A percentile compares a stretch with the other conserved stretches of the same genome.
These are phyloP conservation scores for Dermatophagoides farinae DNA, from an alignment of 1,140 invertebrate genomes.

Conservation along the genomic window DNA sequence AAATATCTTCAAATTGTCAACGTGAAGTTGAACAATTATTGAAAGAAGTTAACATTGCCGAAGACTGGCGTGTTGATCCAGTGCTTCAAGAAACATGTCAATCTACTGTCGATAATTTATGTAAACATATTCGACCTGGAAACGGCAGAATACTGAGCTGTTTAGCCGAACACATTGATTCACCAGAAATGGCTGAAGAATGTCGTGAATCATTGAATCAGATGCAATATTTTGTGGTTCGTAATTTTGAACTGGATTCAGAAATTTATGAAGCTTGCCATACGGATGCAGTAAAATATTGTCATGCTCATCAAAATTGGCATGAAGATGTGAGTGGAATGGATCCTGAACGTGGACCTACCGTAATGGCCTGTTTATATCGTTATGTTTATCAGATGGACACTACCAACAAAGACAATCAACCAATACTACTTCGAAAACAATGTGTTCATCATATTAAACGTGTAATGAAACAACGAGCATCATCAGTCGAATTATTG, in stretches of 20 bases:
- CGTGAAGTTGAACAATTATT: conserved; percentile 43
- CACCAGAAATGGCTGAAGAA: conserved; percentile 55
- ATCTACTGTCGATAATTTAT: conserved; percentile 43
- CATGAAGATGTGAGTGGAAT: conserved; percentile 29
- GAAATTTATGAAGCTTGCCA: conserved; percentile 67
- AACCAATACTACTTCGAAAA: conserved; percentile 29
- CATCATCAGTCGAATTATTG: conserved; percentile 70
- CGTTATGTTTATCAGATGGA: conserved; percentile 52
- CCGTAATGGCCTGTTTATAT: conserved; percentile 80
- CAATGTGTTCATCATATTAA: conserved; percentile 48
- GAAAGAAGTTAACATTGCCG: conserved; percentile 56
- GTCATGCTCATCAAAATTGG: conserved; percentile 59
- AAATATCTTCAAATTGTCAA: conserved; percentile 9
- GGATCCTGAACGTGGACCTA: conserved; percentile 46
- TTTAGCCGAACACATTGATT: conserved; percentile 71
- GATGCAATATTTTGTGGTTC: conserved; percentile 87
- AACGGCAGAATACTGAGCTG: conserved; percentile 58
- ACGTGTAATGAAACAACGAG: conserved; percentile 73
- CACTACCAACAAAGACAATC: too few relatives aligned
- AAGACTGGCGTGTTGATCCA: conserved; percentile 79
- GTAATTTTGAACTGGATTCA: conserved; percentile 81
- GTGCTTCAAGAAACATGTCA: conserved; percentile 63
- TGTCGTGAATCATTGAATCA: conserved; percentile 79
- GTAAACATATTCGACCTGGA: conserved; percentile 21
- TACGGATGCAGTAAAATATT: conserved; percentile 57